A percentile compares a stretch with the other conserved stretches of the same genome.
These are phyloP conservation scores for Beroe forskalii DNA, from an alignment of 37 sponge, comb jelly and placozoan genomes.

Conservation along the genomic window DNA sequence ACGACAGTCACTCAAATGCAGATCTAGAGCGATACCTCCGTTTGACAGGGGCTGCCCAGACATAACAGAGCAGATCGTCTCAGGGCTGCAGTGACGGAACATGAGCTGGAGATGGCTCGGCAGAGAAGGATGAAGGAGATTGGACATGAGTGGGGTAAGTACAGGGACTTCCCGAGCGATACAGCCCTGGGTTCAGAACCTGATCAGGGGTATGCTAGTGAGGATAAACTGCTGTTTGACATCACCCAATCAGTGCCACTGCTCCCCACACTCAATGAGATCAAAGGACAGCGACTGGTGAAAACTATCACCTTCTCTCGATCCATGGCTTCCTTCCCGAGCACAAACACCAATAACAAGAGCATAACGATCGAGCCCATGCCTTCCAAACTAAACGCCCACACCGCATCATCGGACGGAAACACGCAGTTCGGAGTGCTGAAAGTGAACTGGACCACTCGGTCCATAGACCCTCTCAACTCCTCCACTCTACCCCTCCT, in stretches of 20 bases:
- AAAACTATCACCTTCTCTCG: constrained; percentile 65
- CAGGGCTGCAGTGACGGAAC: constrained; percentile 1
- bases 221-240: constrained; percentile 46
- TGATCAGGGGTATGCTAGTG: constrained; percentile 41
- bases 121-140: constrained; percentile 2
- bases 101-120: not conserved
- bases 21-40: not conserved
- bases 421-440: constrained; percentile 50
- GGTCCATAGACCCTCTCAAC: constrained; percentile 12
- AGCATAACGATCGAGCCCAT: constrained; percentile 8
- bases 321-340: constrained; percentile 16
- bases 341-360: not conserved
- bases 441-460: constrained; percentile 56
- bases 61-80: constrained; percentile 9
- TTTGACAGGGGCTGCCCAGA: not conserved
- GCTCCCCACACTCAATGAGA: constrained; percentile 20
- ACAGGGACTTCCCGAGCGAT: constrained; percentile 10
- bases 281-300: constrained; percentile 56
- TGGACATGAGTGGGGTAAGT: constrained; percentile 29
- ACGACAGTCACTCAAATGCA: not conserved
- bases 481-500: not conserved
- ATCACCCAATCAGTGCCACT: constrained; percentile 57
- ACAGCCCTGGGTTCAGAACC: not conserved
- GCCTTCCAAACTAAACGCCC: constrained; percentile 47
- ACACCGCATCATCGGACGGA: constrained; percentile 9